Evolutionary conservation across 2,888 invertebrate genomes (phyloP).

Genomic region (Erannis defoliaria): DNA sequence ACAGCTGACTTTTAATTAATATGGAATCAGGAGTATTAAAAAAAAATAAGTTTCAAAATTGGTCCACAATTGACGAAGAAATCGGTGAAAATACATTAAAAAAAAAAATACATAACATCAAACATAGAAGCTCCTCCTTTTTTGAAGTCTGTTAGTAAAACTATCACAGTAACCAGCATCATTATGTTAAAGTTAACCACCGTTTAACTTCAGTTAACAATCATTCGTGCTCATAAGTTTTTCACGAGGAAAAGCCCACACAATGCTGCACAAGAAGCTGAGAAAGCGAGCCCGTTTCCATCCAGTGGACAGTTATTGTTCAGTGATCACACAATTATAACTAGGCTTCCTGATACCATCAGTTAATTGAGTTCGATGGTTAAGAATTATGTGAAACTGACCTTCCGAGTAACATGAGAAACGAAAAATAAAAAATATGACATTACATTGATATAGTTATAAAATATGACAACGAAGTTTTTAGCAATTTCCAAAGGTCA

Average conservation of each 20-base stretch:
- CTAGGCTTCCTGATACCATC: slow-evolving; percentile 64
- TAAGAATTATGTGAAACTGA: slow-evolving; percentile 10
- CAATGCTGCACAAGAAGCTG: slow-evolving; percentile 73
- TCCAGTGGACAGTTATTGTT: slow-evolving; percentile 77
- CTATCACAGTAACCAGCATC: slow-evolving; percentile 1
- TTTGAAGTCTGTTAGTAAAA: no score
- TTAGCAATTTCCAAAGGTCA: no score
- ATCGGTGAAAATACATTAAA: no score
- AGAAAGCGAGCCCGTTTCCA: slow-evolving; percentile 68
- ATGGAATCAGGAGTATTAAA: no score
- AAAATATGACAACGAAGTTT: no score
- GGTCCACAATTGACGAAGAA: no score
- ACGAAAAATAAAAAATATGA: neutral
- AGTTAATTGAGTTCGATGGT: slow-evolving; percentile 50
- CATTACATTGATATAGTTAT: no score
- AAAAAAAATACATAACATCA: no score
- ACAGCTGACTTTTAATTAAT: no score
- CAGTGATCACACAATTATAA: slow-evolving; percentile 65
- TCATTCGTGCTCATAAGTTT: slow-evolving; percentile 63
- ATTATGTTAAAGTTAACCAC: slow-evolving; percentile 23
- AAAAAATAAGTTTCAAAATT: no score
- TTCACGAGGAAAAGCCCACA: slow-evolving; percentile 79
- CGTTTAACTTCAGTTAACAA: slow-evolving; percentile 38
- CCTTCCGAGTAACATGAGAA: slow-evolving; percentile 7
- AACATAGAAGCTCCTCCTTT: no score